Conservation (phyloP, 2,888 invertebrate species). For the Ormyrus rosae region DNA sequence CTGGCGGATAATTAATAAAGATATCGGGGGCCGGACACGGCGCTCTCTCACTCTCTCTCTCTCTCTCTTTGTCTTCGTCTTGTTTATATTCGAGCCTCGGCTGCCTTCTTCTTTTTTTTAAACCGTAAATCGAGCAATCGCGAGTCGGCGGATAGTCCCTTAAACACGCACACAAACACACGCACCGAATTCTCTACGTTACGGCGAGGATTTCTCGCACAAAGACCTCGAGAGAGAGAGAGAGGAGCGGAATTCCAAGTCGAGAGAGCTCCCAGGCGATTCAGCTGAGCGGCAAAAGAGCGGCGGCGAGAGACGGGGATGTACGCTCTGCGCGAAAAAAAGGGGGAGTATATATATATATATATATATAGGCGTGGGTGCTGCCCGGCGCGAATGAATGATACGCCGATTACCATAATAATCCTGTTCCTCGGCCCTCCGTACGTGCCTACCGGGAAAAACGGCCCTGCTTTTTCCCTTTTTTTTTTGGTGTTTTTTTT, state of each 20-base stretch:
- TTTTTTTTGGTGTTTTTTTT: conserved; percentile 34
- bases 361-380: neutral
- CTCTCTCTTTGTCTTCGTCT: no score
- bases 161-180: neutral
- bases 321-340: neutral
- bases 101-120: no score
- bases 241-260: conserved; percentile 6
- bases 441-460: conserved; percentile 2
- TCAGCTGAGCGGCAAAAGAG: no score
- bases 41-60: neutral
- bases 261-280: neutral
- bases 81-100: no score
- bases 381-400: conserved; percentile 38
- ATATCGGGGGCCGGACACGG: conserved; percentile 2
- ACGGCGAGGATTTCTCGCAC: no score
- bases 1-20: conserved; percentile 7
- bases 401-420: conserved; percentile 55
- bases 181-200: neutral
- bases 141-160: neutral
- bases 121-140: no score
- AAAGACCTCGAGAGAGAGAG: neutral
- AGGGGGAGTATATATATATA: neutral
- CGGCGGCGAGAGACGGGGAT: neutral
- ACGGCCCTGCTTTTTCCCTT: conserved; percentile 26
- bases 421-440: conserved; percentile 32